Base-by-base conservation (phyloP, 2,797 vertebrate genomes). In the Buceros bicornis region DNA sequence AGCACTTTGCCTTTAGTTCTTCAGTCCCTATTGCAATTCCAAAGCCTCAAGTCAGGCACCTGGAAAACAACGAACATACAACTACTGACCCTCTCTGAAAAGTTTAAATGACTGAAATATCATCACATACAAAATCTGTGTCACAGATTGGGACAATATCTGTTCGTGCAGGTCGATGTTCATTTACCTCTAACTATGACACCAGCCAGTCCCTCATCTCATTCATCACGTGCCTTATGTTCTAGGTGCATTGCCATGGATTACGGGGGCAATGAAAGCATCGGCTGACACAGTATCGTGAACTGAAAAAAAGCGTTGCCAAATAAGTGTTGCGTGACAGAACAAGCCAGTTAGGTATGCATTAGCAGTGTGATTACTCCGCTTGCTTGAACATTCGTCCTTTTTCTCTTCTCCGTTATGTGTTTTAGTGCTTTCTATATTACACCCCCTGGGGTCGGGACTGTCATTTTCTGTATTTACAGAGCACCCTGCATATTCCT, bases 371-470 rank as follows among this genome's bases (percentile, higher is more conserved):
- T 26, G 22, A 72, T 82, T 85, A 54, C 26, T 78, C 42, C 85
- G 31, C 35, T 62, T 62, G 19, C 31, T 58, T 82, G 54, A 20
- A n/a, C 14, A 17, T 60, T 53, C 51, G 12, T 81, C 51, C 40
- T 65, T 89, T 81, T 85, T 25, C 45, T 50, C 47, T 87, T 82
- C 48, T 72, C 35, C 37, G 3, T 87, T 69, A 21, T 3, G 3
- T 87, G 14, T 62, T 87, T 70, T 80, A 72, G 66, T 87, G 93
- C 62, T 56, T 95, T 80, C 45, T 77, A 1, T 50, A 47, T 64
- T 71, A 42, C 13, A 67, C 2, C 50, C 22, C 7, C 3, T 1
- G 1, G 31, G 45, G 26, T 17, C 8, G 1, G 50, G 37, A 65
- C 58, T 81, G n/a, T 76, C 4, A 51, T 85, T 80, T 70, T 82